Evolutionary conservation across 2,888 invertebrate species (phyloP).

Genomic region (Dorcus parallelipipedus): DNA sequence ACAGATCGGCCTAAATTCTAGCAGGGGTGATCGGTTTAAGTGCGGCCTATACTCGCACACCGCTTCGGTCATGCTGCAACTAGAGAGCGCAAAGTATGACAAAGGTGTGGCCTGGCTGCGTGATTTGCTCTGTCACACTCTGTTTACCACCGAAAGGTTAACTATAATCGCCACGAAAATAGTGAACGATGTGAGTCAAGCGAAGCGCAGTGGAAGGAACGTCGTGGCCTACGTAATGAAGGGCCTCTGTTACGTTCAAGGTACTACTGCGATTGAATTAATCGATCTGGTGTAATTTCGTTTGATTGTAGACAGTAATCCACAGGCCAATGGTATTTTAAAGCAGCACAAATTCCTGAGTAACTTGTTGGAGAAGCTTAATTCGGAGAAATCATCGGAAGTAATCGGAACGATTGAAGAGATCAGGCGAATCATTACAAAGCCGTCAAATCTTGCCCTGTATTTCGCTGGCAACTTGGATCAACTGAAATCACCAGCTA

Average conservation of each 20-base stretch:
- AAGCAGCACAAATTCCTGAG: slow-evolving; percentile 75
- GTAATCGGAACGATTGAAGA: slow-evolving; percentile 55
- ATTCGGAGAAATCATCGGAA: slow-evolving; percentile 49
- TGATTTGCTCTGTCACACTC: slow-evolving; percentile 69
- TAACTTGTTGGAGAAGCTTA: slow-evolving; percentile 60
- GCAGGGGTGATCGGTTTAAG: slow-evolving; percentile 55
- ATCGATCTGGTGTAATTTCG: background rate
- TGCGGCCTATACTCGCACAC: slow-evolving; percentile 72
- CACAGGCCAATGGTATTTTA: slow-evolving; percentile 66
- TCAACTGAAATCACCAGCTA: slow-evolving; percentile 50
- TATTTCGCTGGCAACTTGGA: slow-evolving; percentile 72
- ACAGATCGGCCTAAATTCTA: slow-evolving; percentile 61
- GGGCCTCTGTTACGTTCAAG: slow-evolving; percentile 57
- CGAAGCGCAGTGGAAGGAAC: slow-evolving; percentile 68
- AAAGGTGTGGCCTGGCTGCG: slow-evolving; percentile 73
- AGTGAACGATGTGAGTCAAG: slow-evolving; percentile 74
- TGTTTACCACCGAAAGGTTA: slow-evolving; percentile 70
- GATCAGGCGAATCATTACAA: slow-evolving; percentile 59
- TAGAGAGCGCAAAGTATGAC: slow-evolving; percentile 72
- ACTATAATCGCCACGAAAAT: slow-evolving; percentile 77
- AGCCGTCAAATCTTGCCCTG: slow-evolving; percentile 61
- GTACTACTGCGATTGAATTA: slow-evolving; percentile 40
- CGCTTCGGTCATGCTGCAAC: slow-evolving; percentile 65
- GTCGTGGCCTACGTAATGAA: slow-evolving; percentile 63
- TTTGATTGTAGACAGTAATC: slow-evolving; percentile 61